These are phyloP conservation scores for Blastobasis adustella DNA, from an alignment of 2,888 invertebrate species.

Conservation along the genomic window DNA sequence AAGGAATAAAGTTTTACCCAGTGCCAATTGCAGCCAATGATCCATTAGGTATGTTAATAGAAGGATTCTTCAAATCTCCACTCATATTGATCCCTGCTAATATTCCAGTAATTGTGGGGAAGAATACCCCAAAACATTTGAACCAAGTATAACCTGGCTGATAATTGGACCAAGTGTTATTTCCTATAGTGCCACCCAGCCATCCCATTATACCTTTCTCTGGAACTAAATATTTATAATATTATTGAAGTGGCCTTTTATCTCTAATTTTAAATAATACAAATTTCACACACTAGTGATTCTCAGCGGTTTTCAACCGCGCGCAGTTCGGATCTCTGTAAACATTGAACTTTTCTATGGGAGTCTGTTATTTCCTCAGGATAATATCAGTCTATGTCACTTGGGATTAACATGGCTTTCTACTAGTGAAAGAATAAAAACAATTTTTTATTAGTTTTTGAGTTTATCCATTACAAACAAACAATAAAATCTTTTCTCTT, in stretches of 20 bases:
- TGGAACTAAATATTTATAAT: no score
- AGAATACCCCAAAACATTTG: constrained; percentile 97
- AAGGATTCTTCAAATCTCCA: constrained; percentile 94
- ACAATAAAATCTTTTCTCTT: no score
- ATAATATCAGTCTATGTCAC: no score
- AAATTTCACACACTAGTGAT: constrained; percentile 5
- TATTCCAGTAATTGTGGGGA: constrained; percentile 97
- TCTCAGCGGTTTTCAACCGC: no score
- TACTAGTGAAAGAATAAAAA: no score
- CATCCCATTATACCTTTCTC: constrained; percentile 78
- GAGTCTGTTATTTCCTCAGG: no score
- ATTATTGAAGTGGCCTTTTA: constrained; percentile 3
- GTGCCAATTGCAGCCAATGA: constrained; percentile 94
- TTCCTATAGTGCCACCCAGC: constrained; percentile 83
- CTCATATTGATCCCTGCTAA: constrained; percentile 99
- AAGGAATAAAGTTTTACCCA: constrained; percentile 72
- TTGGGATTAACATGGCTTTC: no score
- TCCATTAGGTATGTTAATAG: constrained; percentile 94
- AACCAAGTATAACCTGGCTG: constrained; percentile 92
- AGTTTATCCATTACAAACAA: no score
- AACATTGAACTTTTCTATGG: no score
- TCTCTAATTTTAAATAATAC: constrained; percentile 14
- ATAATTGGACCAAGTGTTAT: constrained; percentile 89
- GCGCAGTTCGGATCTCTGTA: no score
- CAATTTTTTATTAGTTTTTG: no score